Base-by-base conservation (phyloP, 2,113 vertebrate species). In the Ameiurus melas region DNA sequence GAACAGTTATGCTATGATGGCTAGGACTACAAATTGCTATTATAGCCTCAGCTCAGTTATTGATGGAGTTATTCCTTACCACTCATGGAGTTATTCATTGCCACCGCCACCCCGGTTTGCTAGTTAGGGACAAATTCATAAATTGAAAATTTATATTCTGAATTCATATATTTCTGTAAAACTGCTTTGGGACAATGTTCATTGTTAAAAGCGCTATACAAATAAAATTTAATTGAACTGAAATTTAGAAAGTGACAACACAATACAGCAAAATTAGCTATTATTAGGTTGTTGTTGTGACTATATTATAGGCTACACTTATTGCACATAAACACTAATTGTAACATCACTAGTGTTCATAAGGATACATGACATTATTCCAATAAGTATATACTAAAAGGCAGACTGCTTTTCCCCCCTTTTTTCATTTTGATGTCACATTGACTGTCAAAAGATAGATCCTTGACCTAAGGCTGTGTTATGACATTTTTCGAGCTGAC, bases 381-480 rank as follows among this genome's bases (percentile, higher is more conserved):
- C 27, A 30, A 13, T 33, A 58, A 36, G 47, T 36, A 7, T 58
- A 81, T 13, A 6, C 55, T 30, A 30, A 55, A 5, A 30, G 30
- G 27, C 51, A 55, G 4, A 78, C 16, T 75, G 30, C 68, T 43
- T 2, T 5, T 3, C 1, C 47, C 47, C 47, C 47, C 47, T 0
- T 3, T 51, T 4, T 16, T 80, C 19, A 55, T 55, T 80, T 80
- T 55, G 14, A 80, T 80, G 77, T 47, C 22, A 5, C 12, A 0
- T 27, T 77, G 73, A 77, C 22, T 47, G 36, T 27, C 73, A 77
- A 13, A 43, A 19, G 51, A 30, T 27, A 55, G 51, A n/a, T 79
- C 27, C 27, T 79, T 79, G 75, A 78, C 75, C 73, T 43, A 77
- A 43, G 73, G 73, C 73, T 77, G 73, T 73, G 70, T 77, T 47